These are phyloP conservation scores for Cephus rjabovi DNA, from an alignment of 2,888 invertebrate species.

Conservation along the genomic window DNA sequence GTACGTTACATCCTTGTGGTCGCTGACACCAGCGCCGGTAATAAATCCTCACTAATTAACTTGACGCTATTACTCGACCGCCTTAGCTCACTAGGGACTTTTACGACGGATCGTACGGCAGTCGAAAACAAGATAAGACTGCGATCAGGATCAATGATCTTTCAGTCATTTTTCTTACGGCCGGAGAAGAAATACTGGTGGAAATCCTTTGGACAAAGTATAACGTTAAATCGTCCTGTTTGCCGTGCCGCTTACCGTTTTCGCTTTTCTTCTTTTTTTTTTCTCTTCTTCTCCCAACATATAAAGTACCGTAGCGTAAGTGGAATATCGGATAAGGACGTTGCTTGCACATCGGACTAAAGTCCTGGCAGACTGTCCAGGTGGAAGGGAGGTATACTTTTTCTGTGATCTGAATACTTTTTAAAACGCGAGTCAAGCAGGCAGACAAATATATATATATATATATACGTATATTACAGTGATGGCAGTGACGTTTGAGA, in stretches of 20 bases:
- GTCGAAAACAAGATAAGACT: background rate
- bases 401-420: background rate
- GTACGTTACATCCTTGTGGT: background rate
- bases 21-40: background rate
- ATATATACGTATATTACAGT: no score
- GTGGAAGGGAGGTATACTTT: background rate
- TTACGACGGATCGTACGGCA: background rate
- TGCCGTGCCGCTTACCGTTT: conserved; percentile 48
- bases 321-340: conserved; percentile 38
- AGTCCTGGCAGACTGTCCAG: conserved; percentile 21
- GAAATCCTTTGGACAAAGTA: background rate
- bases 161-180: conserved; percentile 11
- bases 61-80: background rate
- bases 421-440: background rate
- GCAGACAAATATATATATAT: background rate
- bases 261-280: conserved; percentile 32
- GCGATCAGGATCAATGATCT: conserved; percentile 15
- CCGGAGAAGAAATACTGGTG: conserved; percentile 20
- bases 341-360: conserved; percentile 50
- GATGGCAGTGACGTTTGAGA: background rate
- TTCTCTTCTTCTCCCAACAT: background rate
- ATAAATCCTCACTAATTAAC: background rate
- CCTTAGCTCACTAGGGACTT: background rate
- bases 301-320: conserved; percentile 5
- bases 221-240: conserved; percentile 45